Conservation (phyloP, 2,113 vertebrate genomes). For the Sinocyclocheilus anshuiensis region DNA sequence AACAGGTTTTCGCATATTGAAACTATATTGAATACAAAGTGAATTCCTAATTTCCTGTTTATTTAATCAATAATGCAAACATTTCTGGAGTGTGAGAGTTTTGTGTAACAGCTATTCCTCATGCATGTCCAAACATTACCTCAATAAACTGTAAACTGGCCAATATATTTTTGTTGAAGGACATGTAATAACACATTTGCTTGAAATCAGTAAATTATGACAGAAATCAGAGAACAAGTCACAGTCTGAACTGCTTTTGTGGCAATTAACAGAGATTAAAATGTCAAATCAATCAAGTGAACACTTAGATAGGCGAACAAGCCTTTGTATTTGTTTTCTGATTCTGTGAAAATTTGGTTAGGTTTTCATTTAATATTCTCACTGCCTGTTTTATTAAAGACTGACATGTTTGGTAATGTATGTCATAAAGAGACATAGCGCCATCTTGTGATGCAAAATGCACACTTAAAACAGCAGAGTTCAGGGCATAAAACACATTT, state of each 20-base stretch:
- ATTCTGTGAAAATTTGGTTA: background rate
- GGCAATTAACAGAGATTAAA: background rate
- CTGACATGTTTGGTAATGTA: background rate
- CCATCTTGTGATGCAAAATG: slow-evolving; percentile 63
- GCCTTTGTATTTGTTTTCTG: background rate
- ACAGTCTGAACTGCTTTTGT: too few relatives aligned
- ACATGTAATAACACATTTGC: background rate
- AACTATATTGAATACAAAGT: background rate
- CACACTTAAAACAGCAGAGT: background rate
- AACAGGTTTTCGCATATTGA: slow-evolving; percentile 42
- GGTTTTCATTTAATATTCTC: background rate
- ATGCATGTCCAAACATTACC: background rate
- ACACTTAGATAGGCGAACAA: too few relatives aligned
- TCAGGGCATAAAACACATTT: background rate
- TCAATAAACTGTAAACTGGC: background rate
- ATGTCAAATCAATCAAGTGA: background rate
- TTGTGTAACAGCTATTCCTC: background rate
- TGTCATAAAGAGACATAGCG: slow-evolving; percentile 23
- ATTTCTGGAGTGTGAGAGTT: background rate
- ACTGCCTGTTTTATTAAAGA: background rate
- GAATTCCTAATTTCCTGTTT: background rate
- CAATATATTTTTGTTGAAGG: background rate
- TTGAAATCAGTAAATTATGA: background rate
- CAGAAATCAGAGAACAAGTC: background rate
- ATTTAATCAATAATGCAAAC: slow-evolving; percentile 26